Conservation (phyloP, 1,140 invertebrate species). For the Lordiphosa clarofinis region DNA sequence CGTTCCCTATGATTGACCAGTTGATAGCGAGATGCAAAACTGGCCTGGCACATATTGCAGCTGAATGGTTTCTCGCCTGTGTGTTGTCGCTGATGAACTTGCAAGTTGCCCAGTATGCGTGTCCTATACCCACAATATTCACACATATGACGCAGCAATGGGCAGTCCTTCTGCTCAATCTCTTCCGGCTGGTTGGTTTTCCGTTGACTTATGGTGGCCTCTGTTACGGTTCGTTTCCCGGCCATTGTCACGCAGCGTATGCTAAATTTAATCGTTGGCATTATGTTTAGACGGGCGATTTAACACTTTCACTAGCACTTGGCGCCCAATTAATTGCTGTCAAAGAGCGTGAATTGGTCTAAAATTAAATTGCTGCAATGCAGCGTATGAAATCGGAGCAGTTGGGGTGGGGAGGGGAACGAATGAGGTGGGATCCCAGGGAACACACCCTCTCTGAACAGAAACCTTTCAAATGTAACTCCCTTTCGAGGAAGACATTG, state of each 20-base stretch:
- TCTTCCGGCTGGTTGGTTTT: not conserved
- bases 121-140: constrained; percentile 61
- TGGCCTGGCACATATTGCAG: constrained; percentile 84
- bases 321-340: constrained; percentile 53
- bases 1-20: constrained; percentile 52
- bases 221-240: constrained; percentile 1
- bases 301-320: constrained; percentile 25
- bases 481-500: too few relatives aligned
- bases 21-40: constrained; percentile 82
- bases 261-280: constrained; percentile 68
- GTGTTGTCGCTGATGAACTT: constrained; percentile 85
- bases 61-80: constrained; percentile 87
- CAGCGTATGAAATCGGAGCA: not conserved
- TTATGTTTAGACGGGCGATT: constrained; percentile 54
- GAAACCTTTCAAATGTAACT: too few relatives aligned
- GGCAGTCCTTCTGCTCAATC: not conserved
- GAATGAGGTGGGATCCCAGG: too few relatives aligned
- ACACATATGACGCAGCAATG: constrained; percentile 52
- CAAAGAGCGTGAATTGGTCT: constrained; percentile 24
- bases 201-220: not conserved
- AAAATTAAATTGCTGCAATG: constrained; percentile 48
- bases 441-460: too few relatives aligned
- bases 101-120: constrained; percentile 44
- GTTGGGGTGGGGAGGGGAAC: not conserved
- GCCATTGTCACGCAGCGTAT: constrained; percentile 36